Conservation (phyloP, 2,113 vertebrate genomes). For the Hoplias malabaricus region DNA sequence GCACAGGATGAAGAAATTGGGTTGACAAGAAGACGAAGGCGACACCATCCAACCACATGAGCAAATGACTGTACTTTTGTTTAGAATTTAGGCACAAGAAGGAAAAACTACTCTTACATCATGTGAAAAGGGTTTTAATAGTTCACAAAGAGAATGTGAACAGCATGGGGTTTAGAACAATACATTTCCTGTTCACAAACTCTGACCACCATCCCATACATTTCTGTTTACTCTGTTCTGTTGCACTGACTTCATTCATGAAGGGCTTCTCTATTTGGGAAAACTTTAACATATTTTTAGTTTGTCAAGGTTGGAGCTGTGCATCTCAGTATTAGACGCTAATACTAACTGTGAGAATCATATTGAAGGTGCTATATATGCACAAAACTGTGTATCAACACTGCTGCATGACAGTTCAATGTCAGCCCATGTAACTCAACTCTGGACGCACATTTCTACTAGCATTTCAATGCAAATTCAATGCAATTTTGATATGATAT, state of each 20-base stretch:
- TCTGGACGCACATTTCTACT: background rate
- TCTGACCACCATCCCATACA: background rate
- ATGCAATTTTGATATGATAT: conserved; percentile 9
- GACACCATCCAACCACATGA: conserved; percentile 8
- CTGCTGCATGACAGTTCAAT: background rate
- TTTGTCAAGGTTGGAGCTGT: background rate
- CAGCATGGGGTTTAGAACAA: background rate
- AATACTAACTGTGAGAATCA: background rate
- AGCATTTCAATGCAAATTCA: conserved; percentile 15
- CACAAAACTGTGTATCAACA: background rate
- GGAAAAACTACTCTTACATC: background rate
- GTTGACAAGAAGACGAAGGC: conserved; percentile 22
- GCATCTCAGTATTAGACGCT: background rate
- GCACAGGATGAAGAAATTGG: conserved; percentile 69
- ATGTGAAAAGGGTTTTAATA: background rate
- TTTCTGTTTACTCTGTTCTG: background rate
- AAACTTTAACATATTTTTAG: background rate
- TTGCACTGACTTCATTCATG: background rate
- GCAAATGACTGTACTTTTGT: background rate
- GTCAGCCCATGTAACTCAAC: background rate
- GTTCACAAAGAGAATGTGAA: background rate
- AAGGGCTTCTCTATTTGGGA: background rate
- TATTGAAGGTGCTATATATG: background rate
- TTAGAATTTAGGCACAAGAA: background rate
- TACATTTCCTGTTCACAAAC: background rate